Conservation (phyloP, 2,797 vertebrate genomes). For the Sorex maritimensis region DNA sequence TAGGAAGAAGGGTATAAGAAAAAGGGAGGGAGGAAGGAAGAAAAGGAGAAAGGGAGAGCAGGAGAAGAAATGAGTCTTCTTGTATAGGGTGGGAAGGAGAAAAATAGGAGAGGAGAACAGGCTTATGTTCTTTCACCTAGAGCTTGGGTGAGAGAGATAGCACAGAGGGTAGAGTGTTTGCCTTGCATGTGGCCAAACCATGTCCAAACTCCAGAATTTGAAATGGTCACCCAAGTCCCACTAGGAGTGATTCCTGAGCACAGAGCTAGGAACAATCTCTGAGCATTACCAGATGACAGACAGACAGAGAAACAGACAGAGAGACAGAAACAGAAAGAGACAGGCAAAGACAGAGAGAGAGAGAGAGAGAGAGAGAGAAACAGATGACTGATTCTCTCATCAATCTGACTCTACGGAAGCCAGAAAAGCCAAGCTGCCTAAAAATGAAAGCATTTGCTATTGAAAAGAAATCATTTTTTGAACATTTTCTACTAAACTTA, state of each 20-base stretch:
- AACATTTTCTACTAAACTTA: background rate
- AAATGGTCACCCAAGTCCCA: too few relatives aligned
- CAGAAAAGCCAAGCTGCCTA: background rate
- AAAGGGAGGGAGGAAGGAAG: background rate
- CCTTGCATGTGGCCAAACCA: too few relatives aligned
- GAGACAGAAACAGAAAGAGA: background rate
- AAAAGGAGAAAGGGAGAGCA: background rate
- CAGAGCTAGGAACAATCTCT: too few relatives aligned
- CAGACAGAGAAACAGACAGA: background rate
- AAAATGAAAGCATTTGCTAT: conserved; percentile 24
- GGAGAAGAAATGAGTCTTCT: background rate
- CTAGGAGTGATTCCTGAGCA: too few relatives aligned
- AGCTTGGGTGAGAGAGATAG: too few relatives aligned
- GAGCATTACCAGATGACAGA: background rate
- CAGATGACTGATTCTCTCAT: background rate
- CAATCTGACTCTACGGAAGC: background rate
- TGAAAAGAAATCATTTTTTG: conserved; percentile 26
- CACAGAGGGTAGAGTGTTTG: too few relatives aligned
- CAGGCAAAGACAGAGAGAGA: background rate
- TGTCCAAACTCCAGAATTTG: too few relatives aligned
- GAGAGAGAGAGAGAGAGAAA: background rate
- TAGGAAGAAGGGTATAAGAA: background rate
- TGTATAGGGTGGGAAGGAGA: background rate
- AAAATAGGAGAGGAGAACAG: too few relatives aligned
- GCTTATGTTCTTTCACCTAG: too few relatives aligned